Conservation (phyloP, 2,888 invertebrate genomes). For the Sipha maydis region DNA sequence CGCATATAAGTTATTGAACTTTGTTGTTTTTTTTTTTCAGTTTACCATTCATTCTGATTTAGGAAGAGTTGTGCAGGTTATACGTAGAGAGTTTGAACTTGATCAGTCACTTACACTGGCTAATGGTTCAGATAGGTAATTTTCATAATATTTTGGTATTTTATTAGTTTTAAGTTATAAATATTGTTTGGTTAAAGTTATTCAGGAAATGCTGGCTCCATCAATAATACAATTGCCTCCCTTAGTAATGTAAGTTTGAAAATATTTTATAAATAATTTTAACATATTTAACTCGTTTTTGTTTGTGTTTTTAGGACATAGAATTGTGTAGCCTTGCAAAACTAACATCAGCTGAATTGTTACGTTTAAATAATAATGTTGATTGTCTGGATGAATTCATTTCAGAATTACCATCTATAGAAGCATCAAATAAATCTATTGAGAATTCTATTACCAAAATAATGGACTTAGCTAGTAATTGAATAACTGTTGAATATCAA, state of each 20-base stretch:
- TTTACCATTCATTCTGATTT: conserved; percentile 83
- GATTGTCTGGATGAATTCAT: conserved; percentile 80
- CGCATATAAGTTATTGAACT: background rate
- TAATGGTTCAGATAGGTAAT: conserved; percentile 65
- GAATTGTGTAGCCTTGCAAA: conserved; percentile 70
- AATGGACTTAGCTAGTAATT: conserved; percentile 75
- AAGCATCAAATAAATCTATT: conserved; percentile 73
- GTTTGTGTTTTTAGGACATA: conserved; percentile 49
- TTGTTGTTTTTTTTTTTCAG: conserved; percentile 67
- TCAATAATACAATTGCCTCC: conserved; percentile 18
- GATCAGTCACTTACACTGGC: conserved; percentile 71
- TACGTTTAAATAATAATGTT: conserved; percentile 76
- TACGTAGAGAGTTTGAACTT: conserved; percentile 81
- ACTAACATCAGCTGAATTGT: conserved; percentile 75
- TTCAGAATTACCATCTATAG: conserved; percentile 75
- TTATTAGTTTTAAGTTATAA: background rate
- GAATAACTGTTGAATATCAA: background rate
- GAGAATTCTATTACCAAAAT: conserved; percentile 79
- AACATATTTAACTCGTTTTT: conserved; percentile 5
- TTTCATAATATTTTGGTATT: conserved; percentile 24
- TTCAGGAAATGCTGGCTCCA: conserved; percentile 26
- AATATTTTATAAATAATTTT: conserved; percentile 67
- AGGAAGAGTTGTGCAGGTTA: conserved; percentile 82
- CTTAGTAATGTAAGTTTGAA: conserved; percentile 40
- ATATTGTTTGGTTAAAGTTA: conserved; percentile 43